Percentiles rank a stretch among this genome's conserved stretches.
Conservation (phyloP, 2,888 invertebrate genomes). For the Heliconius hortense region DNA sequence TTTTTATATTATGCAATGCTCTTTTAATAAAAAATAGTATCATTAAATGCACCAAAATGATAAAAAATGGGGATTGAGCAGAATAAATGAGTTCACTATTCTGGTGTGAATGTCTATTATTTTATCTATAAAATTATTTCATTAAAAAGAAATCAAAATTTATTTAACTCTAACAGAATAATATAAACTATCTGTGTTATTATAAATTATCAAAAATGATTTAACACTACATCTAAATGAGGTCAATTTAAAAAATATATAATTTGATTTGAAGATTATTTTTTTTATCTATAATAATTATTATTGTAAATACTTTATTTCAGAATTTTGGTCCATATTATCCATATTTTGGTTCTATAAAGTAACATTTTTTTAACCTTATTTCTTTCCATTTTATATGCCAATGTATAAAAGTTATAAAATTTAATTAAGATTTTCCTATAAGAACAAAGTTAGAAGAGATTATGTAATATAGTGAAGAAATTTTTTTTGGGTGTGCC, state of each 20-base stretch:
- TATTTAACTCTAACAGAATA: neutral
- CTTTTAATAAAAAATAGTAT: constrained; percentile 23
- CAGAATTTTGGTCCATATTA: neutral
- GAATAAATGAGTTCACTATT: constrained; percentile 76
- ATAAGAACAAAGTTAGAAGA: neutral
- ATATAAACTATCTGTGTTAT: neutral
- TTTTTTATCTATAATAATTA: neutral
- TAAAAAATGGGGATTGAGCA: constrained; percentile 78
- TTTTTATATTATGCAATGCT: constrained; percentile 23
- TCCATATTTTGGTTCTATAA: too few species aligned
- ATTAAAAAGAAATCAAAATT: constrained; percentile 18
- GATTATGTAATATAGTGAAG: constrained; percentile 29
- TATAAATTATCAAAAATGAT: neutral
- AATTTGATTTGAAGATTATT: neutral
- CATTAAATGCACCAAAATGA: constrained; percentile 53
- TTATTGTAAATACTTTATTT: neutral
- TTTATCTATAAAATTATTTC: constrained; percentile 22
- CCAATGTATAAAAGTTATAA: neutral
- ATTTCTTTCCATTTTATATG: too few species aligned
- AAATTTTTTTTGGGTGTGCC: constrained; percentile 30
- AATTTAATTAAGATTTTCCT: neutral
- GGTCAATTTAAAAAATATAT: neutral
- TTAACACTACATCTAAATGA: neutral
- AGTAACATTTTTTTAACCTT: too few species aligned
- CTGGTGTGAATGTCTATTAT: constrained; percentile 49